A percentile compares a stretch with the other conserved stretches of the same genome.
Conservation (phyloP, 2,797 vertebrate species). For the Simalia tracyae region DNA sequence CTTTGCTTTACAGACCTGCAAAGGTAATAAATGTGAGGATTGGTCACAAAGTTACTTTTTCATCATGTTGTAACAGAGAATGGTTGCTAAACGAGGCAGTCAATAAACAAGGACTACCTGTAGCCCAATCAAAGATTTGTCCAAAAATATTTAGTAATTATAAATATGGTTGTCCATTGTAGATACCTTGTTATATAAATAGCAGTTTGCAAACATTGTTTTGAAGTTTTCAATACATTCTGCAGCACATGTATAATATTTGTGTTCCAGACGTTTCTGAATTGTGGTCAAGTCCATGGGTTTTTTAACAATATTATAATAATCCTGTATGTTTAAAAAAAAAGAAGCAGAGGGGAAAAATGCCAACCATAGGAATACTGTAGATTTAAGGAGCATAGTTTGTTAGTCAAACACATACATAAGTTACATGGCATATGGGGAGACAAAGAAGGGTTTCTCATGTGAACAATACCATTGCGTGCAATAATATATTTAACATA, state of each 20-base stretch:
- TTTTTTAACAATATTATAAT: constrained; percentile 88
- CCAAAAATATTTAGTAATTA: neutral
- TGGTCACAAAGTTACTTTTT: neutral
- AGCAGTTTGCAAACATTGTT: constrained; percentile 93
- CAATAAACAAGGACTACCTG: neutral
- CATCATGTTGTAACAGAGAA: neutral
- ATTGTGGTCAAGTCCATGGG: constrained; percentile 95
- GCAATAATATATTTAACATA: constrained; percentile 7
- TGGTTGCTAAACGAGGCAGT: neutral
- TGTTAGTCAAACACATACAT: neutral
- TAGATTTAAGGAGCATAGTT: constrained; percentile 2
- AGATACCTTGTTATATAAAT: constrained; percentile 90
- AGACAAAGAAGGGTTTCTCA: neutral
- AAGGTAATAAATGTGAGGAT: neutral
- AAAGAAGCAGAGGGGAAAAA: neutral
- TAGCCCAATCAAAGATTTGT: neutral
- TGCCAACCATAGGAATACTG: neutral
- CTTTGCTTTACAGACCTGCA: neutral
- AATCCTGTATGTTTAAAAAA: constrained; percentile 80
- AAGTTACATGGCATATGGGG: neutral
- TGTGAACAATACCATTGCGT: neutral
- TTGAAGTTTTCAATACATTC: constrained; percentile 91
- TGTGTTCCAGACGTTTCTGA: constrained; percentile 88
- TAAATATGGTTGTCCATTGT: neutral
- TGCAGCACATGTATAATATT: constrained; percentile 84